Evolutionary conservation across 2,113 vertebrate species (phyloP), one percentile per base, ranked within the genome.

Genomic region (Puma concolor): DNA sequence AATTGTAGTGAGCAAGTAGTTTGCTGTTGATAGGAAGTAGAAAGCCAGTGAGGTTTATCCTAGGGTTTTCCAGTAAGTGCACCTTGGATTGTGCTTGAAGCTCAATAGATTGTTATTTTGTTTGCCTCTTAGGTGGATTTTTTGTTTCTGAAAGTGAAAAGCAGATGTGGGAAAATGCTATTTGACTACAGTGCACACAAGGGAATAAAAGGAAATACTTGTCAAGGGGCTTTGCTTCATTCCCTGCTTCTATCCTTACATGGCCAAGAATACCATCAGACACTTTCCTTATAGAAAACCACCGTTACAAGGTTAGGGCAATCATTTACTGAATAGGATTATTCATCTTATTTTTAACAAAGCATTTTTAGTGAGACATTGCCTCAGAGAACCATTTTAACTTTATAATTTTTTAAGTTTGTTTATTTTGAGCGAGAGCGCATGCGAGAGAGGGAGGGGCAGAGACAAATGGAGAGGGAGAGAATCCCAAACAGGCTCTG

Each of bases 271-370:
- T 81, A 79, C 7, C 11, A 4, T 52, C 63, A 74, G 74, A 50
- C 52, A 87, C 94, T 91, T 80, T 92, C 76, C 74, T 82, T 74
- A 80, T 0, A 97, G 69, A 84, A 90, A 96, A 79, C 8, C 87
- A 50, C 27, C 80, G 1, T 44, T 80, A 71, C n/a, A 87, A 86
- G 31, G 54, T 41, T 33, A 79, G 25, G 93, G 25, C 74, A 90
- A 86, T 92, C 8, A 86, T 63, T 93, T 71, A 85, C 7, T 81
- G 25, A 80, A 74, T 27, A 97, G 57, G 36, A 92, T 80, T 76
- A 96, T 84, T 90, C 9, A 82, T 79, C 44, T 44, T 57, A 76
- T 92, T 93, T 93, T 94, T 94, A 92, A 90, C 52, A 76, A 89
- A 94, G 41, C 67, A n/a, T 5, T 66, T 83, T 84, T 41, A 41